These are phyloP conservation scores for Sebastes itinus DNA, from an alignment of 2,797 vertebrate species.

Conservation along the genomic window DNA sequence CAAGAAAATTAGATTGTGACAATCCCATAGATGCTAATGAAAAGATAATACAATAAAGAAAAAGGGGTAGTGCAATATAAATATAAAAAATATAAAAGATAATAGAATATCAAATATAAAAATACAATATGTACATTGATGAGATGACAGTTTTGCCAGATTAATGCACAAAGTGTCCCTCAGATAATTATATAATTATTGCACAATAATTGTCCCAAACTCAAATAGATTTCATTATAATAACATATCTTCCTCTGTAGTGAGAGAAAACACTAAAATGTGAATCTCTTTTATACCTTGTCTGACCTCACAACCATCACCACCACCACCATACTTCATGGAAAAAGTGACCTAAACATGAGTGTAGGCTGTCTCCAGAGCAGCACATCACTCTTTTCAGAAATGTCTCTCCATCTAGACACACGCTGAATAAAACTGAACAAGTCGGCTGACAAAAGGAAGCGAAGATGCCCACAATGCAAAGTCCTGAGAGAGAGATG, in stretches of 20 bases:
- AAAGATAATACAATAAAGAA: too few relatives aligned
- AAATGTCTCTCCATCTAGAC: not conserved
- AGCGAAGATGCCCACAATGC: slow-evolving; percentile 9
- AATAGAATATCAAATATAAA: too few relatives aligned
- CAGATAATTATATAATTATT: too few relatives aligned
- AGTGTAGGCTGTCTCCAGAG: not conserved
- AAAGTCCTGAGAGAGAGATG: not conserved
- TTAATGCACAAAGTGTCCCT: too few relatives aligned
- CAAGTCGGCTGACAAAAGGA: not conserved
- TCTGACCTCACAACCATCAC: not conserved
- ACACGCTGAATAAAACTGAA: not conserved
- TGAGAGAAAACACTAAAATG: not conserved
- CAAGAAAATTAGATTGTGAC: too few relatives aligned
- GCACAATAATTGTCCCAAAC: not conserved
- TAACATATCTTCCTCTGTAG: not conserved
- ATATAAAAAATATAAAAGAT: too few relatives aligned
- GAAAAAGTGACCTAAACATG: not conserved
- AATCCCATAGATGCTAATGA: too few relatives aligned
- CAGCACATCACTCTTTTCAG: not conserved
- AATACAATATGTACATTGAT: too few relatives aligned
- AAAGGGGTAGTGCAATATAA: too few relatives aligned
- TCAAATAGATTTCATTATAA: not conserved
- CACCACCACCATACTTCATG: not conserved
- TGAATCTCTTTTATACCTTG: not conserved
- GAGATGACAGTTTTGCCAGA: too few relatives aligned